Evolutionary conservation across 2,113 vertebrate species (phyloP).

Genomic region (Piprites chloris): DNA sequence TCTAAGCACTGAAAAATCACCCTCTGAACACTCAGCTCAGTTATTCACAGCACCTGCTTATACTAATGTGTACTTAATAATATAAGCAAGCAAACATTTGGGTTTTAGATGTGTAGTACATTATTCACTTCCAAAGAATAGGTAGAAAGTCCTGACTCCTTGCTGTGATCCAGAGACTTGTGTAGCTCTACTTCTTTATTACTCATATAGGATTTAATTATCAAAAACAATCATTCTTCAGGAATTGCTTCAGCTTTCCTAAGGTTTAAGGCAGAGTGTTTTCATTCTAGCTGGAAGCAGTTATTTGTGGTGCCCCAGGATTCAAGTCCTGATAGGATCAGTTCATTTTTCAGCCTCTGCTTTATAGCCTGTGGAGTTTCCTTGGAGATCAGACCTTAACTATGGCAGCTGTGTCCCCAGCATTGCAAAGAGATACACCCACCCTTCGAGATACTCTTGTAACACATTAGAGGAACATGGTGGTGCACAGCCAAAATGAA

Average conservation of each 20-base stretch:
- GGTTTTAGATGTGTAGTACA: not conserved
- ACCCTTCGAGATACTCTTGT: not conserved
- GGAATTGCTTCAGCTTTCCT: not conserved
- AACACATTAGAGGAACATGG: not conserved
- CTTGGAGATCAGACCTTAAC: not conserved
- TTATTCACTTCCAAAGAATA: not conserved
- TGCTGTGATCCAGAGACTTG: not conserved
- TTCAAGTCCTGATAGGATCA: not conserved
- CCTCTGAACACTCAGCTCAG: not conserved
- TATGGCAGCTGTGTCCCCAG: not conserved
- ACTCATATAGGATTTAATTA: not conserved
- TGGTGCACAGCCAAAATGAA: not conserved
- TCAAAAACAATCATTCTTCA: not conserved
- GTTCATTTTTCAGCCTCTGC: not conserved
- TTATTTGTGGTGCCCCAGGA: not conserved
- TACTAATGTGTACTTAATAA: not conserved
- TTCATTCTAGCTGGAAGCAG: not conserved
- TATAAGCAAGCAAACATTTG: not conserved
- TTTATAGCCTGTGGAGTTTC: not conserved
- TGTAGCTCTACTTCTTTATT: not conserved
- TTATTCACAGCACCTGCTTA: not conserved
- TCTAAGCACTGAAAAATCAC: not conserved
- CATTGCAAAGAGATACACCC: not conserved
- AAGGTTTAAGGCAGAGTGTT: not conserved
- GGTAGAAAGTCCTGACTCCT: not conserved